phyloP scores from a whole-genome alignment of 1,140 invertebrate species.

The Ips nitidus region DNA sequence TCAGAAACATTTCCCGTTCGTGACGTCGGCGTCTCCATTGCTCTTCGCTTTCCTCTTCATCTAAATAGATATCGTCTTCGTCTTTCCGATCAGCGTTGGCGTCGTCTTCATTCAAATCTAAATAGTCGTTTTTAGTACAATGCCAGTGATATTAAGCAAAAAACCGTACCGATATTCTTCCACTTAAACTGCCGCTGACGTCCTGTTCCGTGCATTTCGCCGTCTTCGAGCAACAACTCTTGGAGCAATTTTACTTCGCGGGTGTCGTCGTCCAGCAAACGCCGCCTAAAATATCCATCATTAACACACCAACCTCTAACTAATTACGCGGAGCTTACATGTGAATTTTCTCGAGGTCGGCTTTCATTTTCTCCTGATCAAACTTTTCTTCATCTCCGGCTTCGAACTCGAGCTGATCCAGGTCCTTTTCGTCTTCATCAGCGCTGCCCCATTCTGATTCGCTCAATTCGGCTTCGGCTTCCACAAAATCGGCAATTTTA shows the following conservation, averaged over 20 bases:
- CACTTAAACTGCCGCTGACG: conserved; percentile 79
- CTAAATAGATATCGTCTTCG: conserved; percentile 55
- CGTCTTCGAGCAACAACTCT: conserved; percentile 83
- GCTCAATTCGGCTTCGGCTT: conserved; percentile 83
- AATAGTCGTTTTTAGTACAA: not conserved
- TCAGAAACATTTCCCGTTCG: conserved; percentile 67
- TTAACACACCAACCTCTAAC: not conserved
- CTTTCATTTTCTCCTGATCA: conserved; percentile 65
- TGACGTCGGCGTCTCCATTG: conserved; percentile 68
- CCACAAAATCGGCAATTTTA: conserved; percentile 69
- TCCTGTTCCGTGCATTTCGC: conserved; percentile 75
- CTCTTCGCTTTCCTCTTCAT: conserved; percentile 67
- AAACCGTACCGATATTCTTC: conserved; percentile 62
- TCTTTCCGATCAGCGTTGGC: conserved; percentile 42
- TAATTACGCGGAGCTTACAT: conserved; percentile 53
- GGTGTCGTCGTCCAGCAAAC: conserved; percentile 80
- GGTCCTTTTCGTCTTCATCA: conserved; percentile 74
- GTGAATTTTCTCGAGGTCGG: conserved; percentile 71
- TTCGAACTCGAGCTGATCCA: conserved; percentile 74
- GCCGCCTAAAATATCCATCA: conserved; percentile 56
- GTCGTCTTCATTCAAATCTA: conserved; percentile 42
- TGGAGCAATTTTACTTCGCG: conserved; percentile 74
- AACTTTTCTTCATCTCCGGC: conserved; percentile 76
- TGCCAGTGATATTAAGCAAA: not conserved
- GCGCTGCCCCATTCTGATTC: conserved; percentile 79